Evolutionary conservation across 2,888 invertebrate species (phyloP), one percentile per base, ranked within the genome.

Genomic region (Oscheius sp.): DNA sequence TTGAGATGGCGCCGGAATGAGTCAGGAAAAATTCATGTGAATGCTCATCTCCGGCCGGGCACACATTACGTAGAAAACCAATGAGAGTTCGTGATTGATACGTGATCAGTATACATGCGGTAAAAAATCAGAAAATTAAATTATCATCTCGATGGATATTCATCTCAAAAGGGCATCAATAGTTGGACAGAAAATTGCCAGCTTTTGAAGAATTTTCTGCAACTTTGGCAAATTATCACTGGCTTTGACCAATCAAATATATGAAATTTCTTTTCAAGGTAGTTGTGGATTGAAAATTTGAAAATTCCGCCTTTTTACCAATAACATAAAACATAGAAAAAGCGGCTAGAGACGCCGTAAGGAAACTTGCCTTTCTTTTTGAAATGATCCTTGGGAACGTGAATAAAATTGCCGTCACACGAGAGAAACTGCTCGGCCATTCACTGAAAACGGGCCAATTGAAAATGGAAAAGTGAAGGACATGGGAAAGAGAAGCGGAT

Each of bases 351-450:
- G 3, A 13, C 3, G 13, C 13, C 2, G 13, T n/a, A 18, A 49
- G 12, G 23, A 66, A 52, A 52, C 66, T 18, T 5, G 52, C 69
- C 56, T 69, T 55, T 69, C 45, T 61, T 71, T 43, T 61, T 71
- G 52, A 61, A 71, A n/a, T 71, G 46, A 45, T 71, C 71, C 63
- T 56, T 29, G 18, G 71, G 71, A 25, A 71, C 41, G 6, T 71
- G 61, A 23, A 71, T 45, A 23, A 71, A 71, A 61, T 71, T 71
- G 59, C 71, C 71, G 63, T 71, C 71, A 27, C 71, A 71, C 23
- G 71, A 71, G 41, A 71, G 61, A 52, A 71, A 71, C 53, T 71
- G 71, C 29, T 71, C 71, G 53, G 71, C 71, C 71, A 71, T 71
- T 61, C 45, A 56, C 27, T 29, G 55, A 6, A 21, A 53, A 46